phyloP scores from a whole-genome alignment of 64 coral and sea anemone species.

The Montipora sp. region DNA sequence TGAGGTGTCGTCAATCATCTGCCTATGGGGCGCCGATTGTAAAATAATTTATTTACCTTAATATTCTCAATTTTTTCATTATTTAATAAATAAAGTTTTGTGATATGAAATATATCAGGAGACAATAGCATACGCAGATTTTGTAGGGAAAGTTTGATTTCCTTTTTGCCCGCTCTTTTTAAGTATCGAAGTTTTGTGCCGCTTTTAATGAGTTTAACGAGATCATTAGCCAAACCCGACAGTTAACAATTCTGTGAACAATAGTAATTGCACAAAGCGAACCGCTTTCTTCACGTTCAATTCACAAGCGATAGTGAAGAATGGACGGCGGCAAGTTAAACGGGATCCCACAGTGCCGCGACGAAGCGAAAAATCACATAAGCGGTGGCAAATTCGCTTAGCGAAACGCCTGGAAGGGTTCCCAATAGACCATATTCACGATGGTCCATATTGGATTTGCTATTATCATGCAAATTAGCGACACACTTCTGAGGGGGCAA shows the following conservation, averaged over 20 bases:
- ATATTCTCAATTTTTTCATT: too few species aligned
- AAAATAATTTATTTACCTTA: too few species aligned
- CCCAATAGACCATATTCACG: too few species aligned
- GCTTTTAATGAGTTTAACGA: conserved; percentile 21
- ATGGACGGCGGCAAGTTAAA: conserved; percentile 5
- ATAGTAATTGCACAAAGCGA: conserved; percentile 31
- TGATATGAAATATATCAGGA: too few species aligned
- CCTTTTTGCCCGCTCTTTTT: not conserved
- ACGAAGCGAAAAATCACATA: not conserved
- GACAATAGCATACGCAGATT: not conserved
- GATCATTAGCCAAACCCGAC: not conserved
- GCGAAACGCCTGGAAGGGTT: not conserved
- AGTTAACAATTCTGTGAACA: conserved; percentile 38
- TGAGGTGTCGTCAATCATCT: not conserved
- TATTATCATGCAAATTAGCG: too few species aligned
- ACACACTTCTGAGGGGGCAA: too few species aligned
- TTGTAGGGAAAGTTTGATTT: not conserved
- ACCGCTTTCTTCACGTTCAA: conserved; percentile 25
- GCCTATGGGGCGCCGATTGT: not conserved
- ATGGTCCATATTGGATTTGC: too few species aligned
- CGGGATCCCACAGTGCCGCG: not conserved
- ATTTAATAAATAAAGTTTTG: too few species aligned
- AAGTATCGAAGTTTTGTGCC: not conserved
- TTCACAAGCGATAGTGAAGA: conserved; percentile 1
- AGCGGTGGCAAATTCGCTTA: not conserved